Evolutionary conservation across 2,113 vertebrate genomes (phyloP).

Genomic region (Cathartes aura): DNA sequence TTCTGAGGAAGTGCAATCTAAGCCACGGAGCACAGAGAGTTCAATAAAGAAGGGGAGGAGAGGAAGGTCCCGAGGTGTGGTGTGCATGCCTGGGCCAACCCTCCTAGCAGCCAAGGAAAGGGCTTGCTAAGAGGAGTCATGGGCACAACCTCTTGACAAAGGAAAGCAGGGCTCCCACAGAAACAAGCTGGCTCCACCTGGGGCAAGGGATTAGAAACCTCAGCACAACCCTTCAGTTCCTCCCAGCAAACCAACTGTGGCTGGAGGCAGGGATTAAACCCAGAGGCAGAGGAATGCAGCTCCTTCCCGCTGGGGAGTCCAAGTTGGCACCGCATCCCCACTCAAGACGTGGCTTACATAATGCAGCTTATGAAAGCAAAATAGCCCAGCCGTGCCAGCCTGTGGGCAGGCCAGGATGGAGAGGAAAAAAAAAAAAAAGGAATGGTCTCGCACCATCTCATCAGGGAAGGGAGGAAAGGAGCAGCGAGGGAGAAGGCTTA

Average conservation of each 20-base stretch:
- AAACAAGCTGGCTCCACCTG: neutral
- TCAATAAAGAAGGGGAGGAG: neutral
- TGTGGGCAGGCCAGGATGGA: neutral
- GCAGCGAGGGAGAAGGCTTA: neutral
- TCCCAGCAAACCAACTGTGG: neutral
- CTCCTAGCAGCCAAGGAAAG: neutral
- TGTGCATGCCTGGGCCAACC: neutral
- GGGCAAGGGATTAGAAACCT: conserved; percentile 5
- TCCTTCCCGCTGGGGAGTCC: conserved; percentile 38
- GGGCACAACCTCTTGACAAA: neutral
- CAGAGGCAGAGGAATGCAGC: neutral
- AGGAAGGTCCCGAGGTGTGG: neutral
- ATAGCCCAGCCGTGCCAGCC: conserved; percentile 3
- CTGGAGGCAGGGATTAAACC: conserved; percentile 63
- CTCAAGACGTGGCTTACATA: conserved; percentile 67
- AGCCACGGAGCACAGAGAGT: neutral
- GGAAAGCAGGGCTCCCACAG: neutral
- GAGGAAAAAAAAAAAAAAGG: neutral
- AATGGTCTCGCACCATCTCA: neutral
- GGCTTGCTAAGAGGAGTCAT: neutral
- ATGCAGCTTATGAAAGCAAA: conserved; percentile 68
- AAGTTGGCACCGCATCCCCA: conserved; percentile 38
- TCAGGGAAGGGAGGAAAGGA: neutral
- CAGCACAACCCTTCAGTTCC: neutral
- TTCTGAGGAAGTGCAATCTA: neutral